phyloP scores from a whole-genome alignment of 2,113 vertebrate species.

The Centropus unirufus region DNA sequence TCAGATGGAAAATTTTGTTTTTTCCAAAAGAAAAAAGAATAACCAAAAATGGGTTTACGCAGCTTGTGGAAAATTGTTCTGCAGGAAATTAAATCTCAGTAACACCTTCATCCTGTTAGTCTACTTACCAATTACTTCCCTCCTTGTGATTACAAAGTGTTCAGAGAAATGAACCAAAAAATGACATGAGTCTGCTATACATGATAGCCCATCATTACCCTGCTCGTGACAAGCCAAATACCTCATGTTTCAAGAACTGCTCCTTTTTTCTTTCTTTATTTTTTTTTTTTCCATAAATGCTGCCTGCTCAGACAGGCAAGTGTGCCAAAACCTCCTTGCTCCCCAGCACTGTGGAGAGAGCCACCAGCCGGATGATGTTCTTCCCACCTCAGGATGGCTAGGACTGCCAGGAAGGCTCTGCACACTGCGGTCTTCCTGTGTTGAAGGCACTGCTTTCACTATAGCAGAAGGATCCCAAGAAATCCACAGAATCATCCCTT shows the following conservation, averaged over 20 bases:
- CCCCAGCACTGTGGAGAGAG: fast-evolving
- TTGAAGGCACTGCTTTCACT: not conserved
- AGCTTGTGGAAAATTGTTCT: not conserved
- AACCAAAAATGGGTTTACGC: not conserved
- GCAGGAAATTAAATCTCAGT: slow-evolving; percentile 22
- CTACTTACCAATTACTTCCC: not conserved
- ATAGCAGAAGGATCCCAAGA: not conserved
- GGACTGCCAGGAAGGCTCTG: not conserved
- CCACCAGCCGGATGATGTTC: not conserved
- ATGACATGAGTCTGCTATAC: not conserved
- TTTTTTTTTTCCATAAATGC: not conserved
- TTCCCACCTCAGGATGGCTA: not conserved
- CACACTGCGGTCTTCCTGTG: fast-evolving
- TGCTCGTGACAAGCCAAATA: not conserved
- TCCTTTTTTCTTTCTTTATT: not conserved
- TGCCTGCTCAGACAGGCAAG: not conserved
- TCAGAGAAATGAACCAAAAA: not conserved
- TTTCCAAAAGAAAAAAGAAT: not conserved
- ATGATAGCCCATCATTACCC: not conserved
- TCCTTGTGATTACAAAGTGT: not conserved
- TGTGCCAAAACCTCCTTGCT: not conserved
- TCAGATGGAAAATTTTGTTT: not conserved
- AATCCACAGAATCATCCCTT: not conserved
- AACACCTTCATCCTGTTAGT: slow-evolving; percentile 7
- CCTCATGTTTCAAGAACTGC: not conserved